A percentile compares a stretch with the other conserved stretches of the same genome.
Conservation (phyloP, 2,797 vertebrate species). For the Ctenopoma multispine region DNA sequence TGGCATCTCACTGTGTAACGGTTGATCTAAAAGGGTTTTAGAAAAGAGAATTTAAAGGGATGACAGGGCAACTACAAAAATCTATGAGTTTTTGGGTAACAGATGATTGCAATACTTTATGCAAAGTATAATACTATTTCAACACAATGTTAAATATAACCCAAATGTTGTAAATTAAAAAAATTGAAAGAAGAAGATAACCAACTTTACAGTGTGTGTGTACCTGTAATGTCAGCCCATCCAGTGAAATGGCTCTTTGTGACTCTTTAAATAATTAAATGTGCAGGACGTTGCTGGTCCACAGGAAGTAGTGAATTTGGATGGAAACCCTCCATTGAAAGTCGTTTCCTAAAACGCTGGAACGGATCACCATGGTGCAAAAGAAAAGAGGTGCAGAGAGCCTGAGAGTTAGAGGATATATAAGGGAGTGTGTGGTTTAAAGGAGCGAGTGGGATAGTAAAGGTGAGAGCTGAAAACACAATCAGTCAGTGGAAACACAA, state of each 20-base stretch:
- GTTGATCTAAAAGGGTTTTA: not conserved
- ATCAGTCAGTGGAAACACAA: slow-evolving; percentile 44
- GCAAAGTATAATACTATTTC: no score
- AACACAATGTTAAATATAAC: no score
- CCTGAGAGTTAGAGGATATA: not conserved
- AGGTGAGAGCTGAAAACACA: slow-evolving; percentile 52
- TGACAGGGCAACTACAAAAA: no score
- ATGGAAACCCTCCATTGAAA: slow-evolving; percentile 62
- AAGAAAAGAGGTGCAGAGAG: slow-evolving; percentile 6
- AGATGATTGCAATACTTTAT: no score
- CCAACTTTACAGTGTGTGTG: no score
- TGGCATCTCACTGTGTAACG: not conserved
- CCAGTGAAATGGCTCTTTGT: no score
- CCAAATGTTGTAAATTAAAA: no score
- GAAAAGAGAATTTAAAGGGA: no score
- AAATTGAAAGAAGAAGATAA: no score
- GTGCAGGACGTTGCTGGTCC: slow-evolving; percentile 41
- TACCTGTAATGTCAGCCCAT: no score
- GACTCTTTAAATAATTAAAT: not conserved
- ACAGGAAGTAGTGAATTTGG: slow-evolving; percentile 45
- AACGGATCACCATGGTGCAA: slow-evolving; percentile 18
- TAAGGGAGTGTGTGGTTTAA: slow-evolving; percentile 18
- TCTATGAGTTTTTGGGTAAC: no score
- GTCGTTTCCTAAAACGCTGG: slow-evolving; percentile 53
- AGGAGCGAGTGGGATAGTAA: slow-evolving; percentile 29